A percentile compares a stretch with the other conserved stretches of the same genome.
These are phyloP conservation scores for Eumeta japonica DNA, from an alignment of 1,140 invertebrate genomes.

Conservation along the genomic window DNA sequence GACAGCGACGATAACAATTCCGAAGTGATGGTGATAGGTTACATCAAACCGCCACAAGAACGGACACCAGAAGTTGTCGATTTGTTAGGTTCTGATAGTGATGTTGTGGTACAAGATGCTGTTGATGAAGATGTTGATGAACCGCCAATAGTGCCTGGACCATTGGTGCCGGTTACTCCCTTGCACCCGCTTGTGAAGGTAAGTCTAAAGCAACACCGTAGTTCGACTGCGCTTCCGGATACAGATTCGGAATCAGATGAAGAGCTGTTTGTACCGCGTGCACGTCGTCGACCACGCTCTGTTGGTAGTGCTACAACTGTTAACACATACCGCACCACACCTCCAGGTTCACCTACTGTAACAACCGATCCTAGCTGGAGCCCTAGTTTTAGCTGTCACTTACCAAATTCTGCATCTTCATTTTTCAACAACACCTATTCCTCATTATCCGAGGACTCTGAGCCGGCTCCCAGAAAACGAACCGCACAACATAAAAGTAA, in stretches of 20 bases:
- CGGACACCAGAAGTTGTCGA: conserved; percentile 61
- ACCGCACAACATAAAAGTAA: conserved; percentile 10
- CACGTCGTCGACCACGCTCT: conserved; percentile 16
- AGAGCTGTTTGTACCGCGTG: conserved; percentile 12
- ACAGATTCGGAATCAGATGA: neutral
- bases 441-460: neutral
- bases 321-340: too few relatives aligned
- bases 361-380: conserved; percentile 8
- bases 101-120: conserved; percentile 58
- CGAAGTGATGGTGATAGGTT: conserved; percentile 51
- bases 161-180: conserved; percentile 2
- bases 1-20: conserved; percentile 47
- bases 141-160: conserved; percentile 9
- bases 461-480: conserved; percentile 6
- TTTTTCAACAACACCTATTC: too few relatives aligned
- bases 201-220: conserved; percentile 23
- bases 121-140: conserved; percentile 12
- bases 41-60: conserved; percentile 59
- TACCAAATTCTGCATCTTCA: neutral
- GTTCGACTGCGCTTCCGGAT: conserved; percentile 1
- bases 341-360: too few relatives aligned
- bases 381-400: conserved; percentile 3
- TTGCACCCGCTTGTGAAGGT: conserved; percentile 28
- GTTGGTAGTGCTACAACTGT: conserved; percentile 10
- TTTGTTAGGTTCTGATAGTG: conserved; percentile 58